These are phyloP conservation scores for Bungarus multicinctus DNA, from an alignment of 2,113 vertebrate species.

Conservation along the genomic window DNA sequence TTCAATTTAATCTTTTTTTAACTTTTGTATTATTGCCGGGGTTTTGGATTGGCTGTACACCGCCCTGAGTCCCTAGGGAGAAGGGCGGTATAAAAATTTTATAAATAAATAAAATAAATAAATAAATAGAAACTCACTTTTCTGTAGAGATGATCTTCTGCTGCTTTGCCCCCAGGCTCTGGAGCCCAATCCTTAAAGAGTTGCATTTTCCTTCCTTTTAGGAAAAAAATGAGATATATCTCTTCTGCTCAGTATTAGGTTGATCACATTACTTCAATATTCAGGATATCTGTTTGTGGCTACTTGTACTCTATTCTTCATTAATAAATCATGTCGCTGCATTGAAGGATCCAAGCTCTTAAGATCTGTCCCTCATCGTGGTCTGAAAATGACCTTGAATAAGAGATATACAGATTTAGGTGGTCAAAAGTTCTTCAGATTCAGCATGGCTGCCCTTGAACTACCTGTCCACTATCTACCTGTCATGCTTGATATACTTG, in stretches of 20 bases:
- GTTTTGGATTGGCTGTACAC: no score
- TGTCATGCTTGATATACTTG: not conserved
- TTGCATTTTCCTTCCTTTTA: not conserved
- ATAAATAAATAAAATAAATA: no score
- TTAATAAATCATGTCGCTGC: not conserved
- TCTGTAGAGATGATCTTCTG: not conserved
- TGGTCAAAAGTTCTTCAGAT: not conserved
- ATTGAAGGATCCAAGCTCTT: not conserved
- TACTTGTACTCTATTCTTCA: not conserved
- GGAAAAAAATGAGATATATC: not conserved
- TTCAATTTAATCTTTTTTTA: no score
- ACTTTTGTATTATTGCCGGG: no score
- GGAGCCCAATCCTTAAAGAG: not conserved
- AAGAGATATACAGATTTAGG: not conserved
- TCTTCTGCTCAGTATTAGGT: not conserved
- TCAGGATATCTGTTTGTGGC: not conserved
- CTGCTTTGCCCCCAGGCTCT: not conserved
- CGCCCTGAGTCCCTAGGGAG: no score
- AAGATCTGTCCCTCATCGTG: not conserved
- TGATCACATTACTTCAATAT: not conserved
- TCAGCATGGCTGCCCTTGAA: not conserved
- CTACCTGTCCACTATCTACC: not conserved
- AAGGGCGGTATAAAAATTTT: no score
- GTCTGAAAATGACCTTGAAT: not conserved
- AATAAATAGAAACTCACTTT: not conserved